Evolutionary conservation across 1,140 invertebrate species (phyloP).

Genomic region (Pseudoatta argentina): DNA sequence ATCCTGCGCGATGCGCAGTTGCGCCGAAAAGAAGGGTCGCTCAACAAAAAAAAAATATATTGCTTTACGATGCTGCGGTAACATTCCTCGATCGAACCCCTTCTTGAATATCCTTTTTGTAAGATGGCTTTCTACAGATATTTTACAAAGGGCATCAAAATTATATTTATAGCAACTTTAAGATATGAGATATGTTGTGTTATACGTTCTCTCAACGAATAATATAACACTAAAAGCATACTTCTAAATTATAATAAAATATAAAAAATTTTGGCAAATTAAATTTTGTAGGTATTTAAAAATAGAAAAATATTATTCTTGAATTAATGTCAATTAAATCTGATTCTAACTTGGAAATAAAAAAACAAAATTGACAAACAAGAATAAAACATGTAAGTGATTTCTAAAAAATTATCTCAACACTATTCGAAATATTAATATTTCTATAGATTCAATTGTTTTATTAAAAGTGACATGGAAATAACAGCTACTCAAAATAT

Average conservation of each 20-base stretch:
- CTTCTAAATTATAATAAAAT: neutral
- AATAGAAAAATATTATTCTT: conserved; percentile 8
- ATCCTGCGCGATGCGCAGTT: conserved; percentile 11
- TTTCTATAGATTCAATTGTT: neutral
- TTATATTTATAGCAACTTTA: neutral
- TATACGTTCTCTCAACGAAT: neutral
- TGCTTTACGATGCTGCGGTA: conserved; percentile 33
- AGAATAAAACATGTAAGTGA: neutral
- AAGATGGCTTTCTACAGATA: conserved; percentile 2
- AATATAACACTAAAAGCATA: neutral
- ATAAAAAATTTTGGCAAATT: neutral
- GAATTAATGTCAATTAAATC: neutral
- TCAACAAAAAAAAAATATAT: conserved; percentile 34
- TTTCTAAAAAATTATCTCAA: neutral
- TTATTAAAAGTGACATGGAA: neutral
- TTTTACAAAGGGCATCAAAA: conserved; percentile 19
- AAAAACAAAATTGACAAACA: neutral
- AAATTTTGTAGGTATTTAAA: neutral
- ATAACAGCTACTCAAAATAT: conserved; percentile 10
- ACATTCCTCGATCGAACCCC: conserved; percentile 18
- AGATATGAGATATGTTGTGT: neutral
- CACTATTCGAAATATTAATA: neutral
- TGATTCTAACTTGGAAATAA: neutral
- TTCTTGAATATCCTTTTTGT: conserved; percentile 11
- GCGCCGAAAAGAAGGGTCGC: conserved; percentile 18